These are phyloP conservation scores for Dicyrtoma fusca DNA, from an alignment of 2,888 invertebrate genomes.

Conservation along the genomic window DNA sequence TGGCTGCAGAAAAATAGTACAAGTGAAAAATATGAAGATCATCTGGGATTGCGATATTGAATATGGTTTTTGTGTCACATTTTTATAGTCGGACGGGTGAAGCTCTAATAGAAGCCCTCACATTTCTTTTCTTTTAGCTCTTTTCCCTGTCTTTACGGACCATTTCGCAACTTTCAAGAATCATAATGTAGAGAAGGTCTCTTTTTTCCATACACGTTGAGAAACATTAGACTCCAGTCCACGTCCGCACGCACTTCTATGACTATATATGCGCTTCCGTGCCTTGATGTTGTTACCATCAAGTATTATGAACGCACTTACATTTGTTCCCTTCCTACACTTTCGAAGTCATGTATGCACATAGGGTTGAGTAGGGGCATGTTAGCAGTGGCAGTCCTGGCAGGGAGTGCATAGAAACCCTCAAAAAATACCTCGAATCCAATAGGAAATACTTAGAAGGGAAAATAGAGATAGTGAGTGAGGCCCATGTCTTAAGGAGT, in stretches of 20 bases:
- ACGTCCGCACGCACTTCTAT: neutral
- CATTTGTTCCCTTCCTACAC: too few relatives aligned
- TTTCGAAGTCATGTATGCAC: too few relatives aligned
- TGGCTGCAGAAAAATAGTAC: neutral
- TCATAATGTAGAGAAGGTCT: conserved; percentile 18
- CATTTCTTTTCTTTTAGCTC: conserved; percentile 27
- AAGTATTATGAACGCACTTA: neutral
- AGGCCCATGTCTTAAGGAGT: too few relatives aligned
- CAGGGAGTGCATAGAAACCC: too few relatives aligned
- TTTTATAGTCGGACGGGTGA: conserved; percentile 3
- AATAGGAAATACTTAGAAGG: too few relatives aligned
- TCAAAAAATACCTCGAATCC: too few relatives aligned
- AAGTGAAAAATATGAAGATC: conserved; percentile 4
- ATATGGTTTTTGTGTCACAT: conserved; percentile 17
- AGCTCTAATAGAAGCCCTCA: neutral
- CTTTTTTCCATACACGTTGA: neutral
- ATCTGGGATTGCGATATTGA: conserved; percentile 18
- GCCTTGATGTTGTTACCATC: neutral
- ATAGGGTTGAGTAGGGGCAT: too few relatives aligned
- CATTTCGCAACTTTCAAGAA: conserved; percentile 13
- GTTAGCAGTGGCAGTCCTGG: too few relatives aligned
- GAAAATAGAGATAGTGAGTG: too few relatives aligned
- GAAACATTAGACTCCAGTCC: neutral
- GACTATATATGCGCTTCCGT: neutral
- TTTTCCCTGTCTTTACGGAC: conserved; percentile 9